Conservation (phyloP, 2,113 vertebrate species). For the Apaloderma vittatum region DNA sequence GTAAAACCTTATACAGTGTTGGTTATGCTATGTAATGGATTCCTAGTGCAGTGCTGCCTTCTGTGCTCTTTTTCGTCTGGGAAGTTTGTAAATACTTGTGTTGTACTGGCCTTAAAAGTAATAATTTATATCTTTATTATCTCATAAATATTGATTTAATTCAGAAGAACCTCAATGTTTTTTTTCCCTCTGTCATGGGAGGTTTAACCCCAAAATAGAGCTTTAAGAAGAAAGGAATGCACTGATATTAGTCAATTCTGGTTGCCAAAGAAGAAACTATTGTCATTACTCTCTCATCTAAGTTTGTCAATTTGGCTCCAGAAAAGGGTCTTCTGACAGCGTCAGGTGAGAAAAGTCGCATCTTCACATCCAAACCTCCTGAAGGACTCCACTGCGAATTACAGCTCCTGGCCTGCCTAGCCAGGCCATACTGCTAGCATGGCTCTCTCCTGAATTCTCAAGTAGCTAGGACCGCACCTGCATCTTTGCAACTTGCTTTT, state of each 20-base stretch:
- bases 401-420: neutral
- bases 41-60: neutral
- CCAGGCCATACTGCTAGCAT: too few species aligned
- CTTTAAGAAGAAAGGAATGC: neutral
- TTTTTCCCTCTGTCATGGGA: neutral
- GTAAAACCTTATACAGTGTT: neutral
- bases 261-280: neutral
- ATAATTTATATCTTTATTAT: neutral
- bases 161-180: neutral
- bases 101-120: neutral
- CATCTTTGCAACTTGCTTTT: neutral
- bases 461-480: neutral
- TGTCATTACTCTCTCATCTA: neutral
- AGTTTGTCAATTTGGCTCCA: neutral
- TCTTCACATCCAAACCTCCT: neutral
- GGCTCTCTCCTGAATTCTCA: neutral
- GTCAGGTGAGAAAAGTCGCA: neutral
- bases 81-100: neutral
- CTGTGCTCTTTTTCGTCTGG: neutral
- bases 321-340: neutral
- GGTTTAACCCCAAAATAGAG: neutral
- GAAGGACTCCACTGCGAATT: fast-evolving
- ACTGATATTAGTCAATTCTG: neutral
- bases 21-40: neutral
- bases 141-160: neutral